A percentile compares a stretch with the other conserved stretches of the same genome.
These are phyloP conservation scores for Hylaea fasciaria DNA, from an alignment of 2,888 invertebrate species.

Conservation along the genomic window DNA sequence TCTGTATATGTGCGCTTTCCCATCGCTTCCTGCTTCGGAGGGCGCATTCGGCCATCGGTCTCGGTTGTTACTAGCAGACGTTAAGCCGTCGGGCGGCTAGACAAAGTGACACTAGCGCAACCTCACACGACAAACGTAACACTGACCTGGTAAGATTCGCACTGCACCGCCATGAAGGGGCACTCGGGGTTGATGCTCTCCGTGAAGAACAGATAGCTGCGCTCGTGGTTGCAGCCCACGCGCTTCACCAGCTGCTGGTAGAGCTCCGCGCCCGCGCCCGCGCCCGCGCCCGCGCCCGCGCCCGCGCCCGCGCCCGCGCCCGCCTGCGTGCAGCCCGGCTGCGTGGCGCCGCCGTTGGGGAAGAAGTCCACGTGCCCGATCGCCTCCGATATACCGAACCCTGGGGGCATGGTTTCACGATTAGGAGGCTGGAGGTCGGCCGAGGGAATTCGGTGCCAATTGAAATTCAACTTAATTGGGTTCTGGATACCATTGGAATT, in stretches of 20 bases:
- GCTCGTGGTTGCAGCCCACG: constrained; percentile 94
- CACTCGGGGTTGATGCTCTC: constrained; percentile 93
- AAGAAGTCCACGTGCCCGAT: constrained; percentile 96
- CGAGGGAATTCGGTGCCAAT: no score
- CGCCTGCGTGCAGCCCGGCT: constrained; percentile 74
- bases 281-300: constrained; percentile 59
- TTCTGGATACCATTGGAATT: no score
- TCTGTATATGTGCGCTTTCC: no score
- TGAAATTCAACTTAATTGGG: no score
- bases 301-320: constrained; percentile 47
- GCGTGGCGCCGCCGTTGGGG: constrained; percentile 94
- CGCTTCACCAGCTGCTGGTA: constrained; percentile 85
- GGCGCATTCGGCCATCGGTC: no score
- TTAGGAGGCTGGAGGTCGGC: no score
- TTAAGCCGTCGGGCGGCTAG: no score
- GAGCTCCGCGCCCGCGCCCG: constrained; percentile 56
- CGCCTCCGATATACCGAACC: constrained; percentile 91
- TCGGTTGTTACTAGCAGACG: no score
- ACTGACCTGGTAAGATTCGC: constrained; percentile 90
- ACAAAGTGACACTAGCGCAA: no score
- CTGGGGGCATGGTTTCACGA: no score
- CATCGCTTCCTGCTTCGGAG: no score
- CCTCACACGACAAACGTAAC: no score
- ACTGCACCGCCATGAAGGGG: constrained; percentile 91
- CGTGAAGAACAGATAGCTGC: constrained; percentile 92